Base-by-base conservation (phyloP, 2,113 vertebrate species). In the Zingel zingel region DNA sequence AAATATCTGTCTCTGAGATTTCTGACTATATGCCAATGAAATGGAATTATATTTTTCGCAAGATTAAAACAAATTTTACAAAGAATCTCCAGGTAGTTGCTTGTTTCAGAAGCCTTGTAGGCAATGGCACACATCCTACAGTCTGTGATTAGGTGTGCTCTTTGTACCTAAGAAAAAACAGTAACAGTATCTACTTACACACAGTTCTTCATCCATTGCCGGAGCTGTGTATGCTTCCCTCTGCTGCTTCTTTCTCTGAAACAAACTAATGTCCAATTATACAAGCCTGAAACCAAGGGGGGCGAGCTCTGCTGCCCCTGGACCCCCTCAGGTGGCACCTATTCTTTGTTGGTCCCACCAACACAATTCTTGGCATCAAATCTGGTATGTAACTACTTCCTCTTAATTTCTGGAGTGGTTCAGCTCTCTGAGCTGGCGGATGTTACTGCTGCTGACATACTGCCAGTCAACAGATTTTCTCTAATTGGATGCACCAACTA, bases 391-490 rank as follows among this genome's bases (percentile, higher is more conserved):
- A n/a, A 68, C 30, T 8, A 62, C 12, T 21, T 48, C 33, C 36
- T 69, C 56, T 54, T 62, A 45, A 76, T 76, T 76, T 70, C 48
- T 48, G 21, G 39, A 77, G 58, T 71, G 21, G 39, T 63, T 50
- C 39, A 50, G 50, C 59, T 72, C 23, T 47, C 10, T 54, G 56
- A 8, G 54, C 23, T 74, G 50, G 59, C 51, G 61, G 18, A 45
- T 39, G 16, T 61, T 45, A 66, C n/a, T 68, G 56, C 63, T 47
- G 56, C 33, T 68, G 63, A 74, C 47, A 53, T 25, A 36, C 36
- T 76, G 72, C 56, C 72, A 62, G 47, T 62, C 57, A 21, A 62
- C 64, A 75, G 36, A 63, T 63, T 69, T 69, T 48, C 15, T 57
- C 36, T 76, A 63, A 70, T 13, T 70, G 58, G 57, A 70, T 76